A percentile compares a stretch with the other conserved stretches of the same genome.
phyloP scores from a whole-genome alignment of 2,888 invertebrate species.

The Heliconius erato region DNA sequence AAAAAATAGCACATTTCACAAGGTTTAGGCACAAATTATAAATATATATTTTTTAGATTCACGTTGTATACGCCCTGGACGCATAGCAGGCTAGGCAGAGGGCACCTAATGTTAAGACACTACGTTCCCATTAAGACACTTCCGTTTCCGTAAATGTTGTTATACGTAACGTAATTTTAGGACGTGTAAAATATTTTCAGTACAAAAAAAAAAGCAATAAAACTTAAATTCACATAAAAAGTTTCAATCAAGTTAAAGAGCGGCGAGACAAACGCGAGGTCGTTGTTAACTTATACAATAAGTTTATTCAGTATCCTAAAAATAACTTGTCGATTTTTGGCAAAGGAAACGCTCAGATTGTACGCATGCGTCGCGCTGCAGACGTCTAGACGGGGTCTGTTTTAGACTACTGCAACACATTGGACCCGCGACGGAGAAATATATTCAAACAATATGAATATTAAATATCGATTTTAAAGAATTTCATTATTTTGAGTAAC shows the following conservation, averaged over 20 bases:
- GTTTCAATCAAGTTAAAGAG: conserved; percentile 2
- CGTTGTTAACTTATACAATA: conserved; percentile 34
- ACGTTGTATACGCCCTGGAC: too few relatives aligned
- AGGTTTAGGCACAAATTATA: too few relatives aligned
- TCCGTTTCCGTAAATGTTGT: not conserved
- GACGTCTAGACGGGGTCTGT: conserved; percentile 76
- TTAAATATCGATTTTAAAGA: not conserved
- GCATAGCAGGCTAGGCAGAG: too few relatives aligned
- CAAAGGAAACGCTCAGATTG: conserved; percentile 32
- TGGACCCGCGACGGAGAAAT: conserved; percentile 33
- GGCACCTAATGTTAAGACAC: too few relatives aligned
- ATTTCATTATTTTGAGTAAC: not conserved
- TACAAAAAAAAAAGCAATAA: not conserved
- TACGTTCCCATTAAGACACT: too few relatives aligned
- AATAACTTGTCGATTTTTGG: conserved; percentile 50
- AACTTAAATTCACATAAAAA: not conserved
- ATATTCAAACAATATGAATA: conserved; percentile 11
- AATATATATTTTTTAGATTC: too few relatives aligned
- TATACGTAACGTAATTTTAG: not conserved
- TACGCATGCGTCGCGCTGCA: conserved; percentile 69
- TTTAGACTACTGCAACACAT: conserved; percentile 55
- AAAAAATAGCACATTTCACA: too few relatives aligned
- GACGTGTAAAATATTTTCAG: not conserved
- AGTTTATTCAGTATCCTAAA: conserved; percentile 34
- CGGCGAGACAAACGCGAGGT: conserved; percentile 23